phyloP scores from a whole-genome alignment of 2,797 vertebrate species.

The Enteromius paludinosus region DNA sequence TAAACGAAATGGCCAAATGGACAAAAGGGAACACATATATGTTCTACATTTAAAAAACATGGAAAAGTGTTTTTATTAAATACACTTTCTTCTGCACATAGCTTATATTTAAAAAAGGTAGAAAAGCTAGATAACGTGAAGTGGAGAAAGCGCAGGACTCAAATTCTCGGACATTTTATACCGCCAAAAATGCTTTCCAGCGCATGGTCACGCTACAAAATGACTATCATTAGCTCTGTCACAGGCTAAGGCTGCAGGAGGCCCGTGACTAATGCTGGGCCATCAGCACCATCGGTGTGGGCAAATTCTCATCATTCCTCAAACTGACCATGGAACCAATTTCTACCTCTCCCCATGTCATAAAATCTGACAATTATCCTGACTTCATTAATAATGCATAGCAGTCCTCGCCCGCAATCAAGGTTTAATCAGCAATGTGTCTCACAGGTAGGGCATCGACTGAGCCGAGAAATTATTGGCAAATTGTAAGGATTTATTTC shows the following conservation, averaged over 20 bases:
- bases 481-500: slow-evolving; percentile 79
- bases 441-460: slow-evolving; percentile 81
- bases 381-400: slow-evolving; percentile 96
- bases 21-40: not conserved
- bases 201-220: slow-evolving; percentile 87
- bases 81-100: not conserved
- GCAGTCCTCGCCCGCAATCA: slow-evolving; percentile 83
- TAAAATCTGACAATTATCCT: slow-evolving; percentile 92
- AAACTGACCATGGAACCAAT: slow-evolving; percentile 95
- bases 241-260: slow-evolving; percentile 81
- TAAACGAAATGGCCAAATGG: not conserved
- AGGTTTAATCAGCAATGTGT: slow-evolving; percentile 86
- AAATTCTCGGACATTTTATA: slow-evolving; percentile 82
- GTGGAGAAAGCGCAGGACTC: slow-evolving; percentile 70
- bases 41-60: not conserved
- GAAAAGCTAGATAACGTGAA: slow-evolving; percentile 65
- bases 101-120: slow-evolving; percentile 25
- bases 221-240: slow-evolving; percentile 94
- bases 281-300: slow-evolving; percentile 83
- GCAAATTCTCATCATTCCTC: slow-evolving; percentile 91
- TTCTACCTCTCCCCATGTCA: slow-evolving; percentile 87
- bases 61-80: not conserved
- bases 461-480: slow-evolving; percentile 79
- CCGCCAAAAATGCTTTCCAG: slow-evolving; percentile 84
- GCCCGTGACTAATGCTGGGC: slow-evolving; percentile 90